Evolutionary conservation across 2,113 vertebrate genomes (phyloP), one percentile per base, ranked within the genome.

Genomic region (Alouatta palliata): DNA sequence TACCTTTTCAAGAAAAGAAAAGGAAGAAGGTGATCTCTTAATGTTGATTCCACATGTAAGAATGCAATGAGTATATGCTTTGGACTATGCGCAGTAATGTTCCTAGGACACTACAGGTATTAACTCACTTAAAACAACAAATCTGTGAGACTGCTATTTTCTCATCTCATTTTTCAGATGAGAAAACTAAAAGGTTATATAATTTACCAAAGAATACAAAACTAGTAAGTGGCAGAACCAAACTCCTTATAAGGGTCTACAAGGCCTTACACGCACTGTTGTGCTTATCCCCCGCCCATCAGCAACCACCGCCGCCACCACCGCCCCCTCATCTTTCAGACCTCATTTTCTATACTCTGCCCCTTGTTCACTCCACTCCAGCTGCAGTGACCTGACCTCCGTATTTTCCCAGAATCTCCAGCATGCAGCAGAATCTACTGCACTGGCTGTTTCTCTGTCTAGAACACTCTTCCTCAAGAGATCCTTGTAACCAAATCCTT

Each of bases 1-100:
- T 93, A 88, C 88, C 54, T 76, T 89, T 84, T 84, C 30, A 61
- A 92, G 76, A 77, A 94, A 82, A 77, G 40, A 92, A 81, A 68
- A 70, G 25, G 49, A 94, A 40, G 17, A 61, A 84, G 56, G 19
- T 73, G 88, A 91, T 40, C 35, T 76, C 87, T 91, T 93, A 88
- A 88, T 68, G 54, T 23, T 66, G 19, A 87, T 23, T 71, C 17
- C 35, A 88, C 61, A 85, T 37, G 83, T 58, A 93, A 84, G 77
- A 90, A 96, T 79, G 21, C 64, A 87, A 79, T 82, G 81, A 76
- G 27, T 32, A 94, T 19, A 49, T 37, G 40, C 45, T 90, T 66
- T 85, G 35, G 56, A 79, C 49, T 95, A 56, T 92, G 43, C 43
- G 47, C 27, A 87, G 17, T 19, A 64, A 61, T 61, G 21, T 71